Conservation (phyloP, 1,140 invertebrate genomes). For the Drosophila pectinifera region DNA sequence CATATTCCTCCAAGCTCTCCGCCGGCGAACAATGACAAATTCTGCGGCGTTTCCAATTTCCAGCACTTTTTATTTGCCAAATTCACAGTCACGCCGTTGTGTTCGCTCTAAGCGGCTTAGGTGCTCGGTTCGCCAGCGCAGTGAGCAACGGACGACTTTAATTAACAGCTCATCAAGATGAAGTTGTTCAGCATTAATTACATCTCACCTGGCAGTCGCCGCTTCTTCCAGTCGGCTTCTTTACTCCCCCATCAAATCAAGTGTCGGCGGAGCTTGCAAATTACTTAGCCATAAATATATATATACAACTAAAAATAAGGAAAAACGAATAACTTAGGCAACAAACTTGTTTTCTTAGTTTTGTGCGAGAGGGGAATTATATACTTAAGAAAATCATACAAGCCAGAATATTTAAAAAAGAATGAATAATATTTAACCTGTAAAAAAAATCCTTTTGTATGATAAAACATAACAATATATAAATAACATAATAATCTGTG, state of each 20-base stretch:
- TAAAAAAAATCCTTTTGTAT: too few relatives aligned
- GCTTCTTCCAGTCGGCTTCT: constrained; percentile 2
- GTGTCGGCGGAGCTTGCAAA: constrained; percentile 33
- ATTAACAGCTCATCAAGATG: constrained; percentile 78
- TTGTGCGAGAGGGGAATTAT: background rate
- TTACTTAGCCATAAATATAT: constrained; percentile 32
- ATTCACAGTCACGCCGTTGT: constrained; percentile 55
- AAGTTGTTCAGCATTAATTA: constrained; percentile 77
- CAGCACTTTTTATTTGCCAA: constrained; percentile 48
- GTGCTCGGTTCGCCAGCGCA: constrained; percentile 2
- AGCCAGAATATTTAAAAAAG: too few relatives aligned
- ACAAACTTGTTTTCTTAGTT: constrained; percentile 51
- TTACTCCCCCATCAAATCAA: constrained; percentile 10
- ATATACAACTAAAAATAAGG: constrained; percentile 37
- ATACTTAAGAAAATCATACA: background rate
- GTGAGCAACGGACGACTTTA: constrained; percentile 56
- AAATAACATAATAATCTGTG: too few relatives aligned
- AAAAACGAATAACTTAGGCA: constrained; percentile 72
- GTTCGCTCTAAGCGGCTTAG: constrained; percentile 69
- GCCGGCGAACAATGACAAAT: constrained; percentile 62
- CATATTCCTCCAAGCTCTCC: constrained; percentile 1
- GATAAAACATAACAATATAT: too few relatives aligned
- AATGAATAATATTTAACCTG: too few relatives aligned
- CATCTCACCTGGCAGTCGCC: constrained; percentile 32
- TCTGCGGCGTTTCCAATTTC: constrained; percentile 44